Percentiles rank a stretch among this genome's conserved stretches.
Evolutionary conservation across 2,888 invertebrate species (phyloP).

Genomic region (Anoplius nigerrimus): DNA sequence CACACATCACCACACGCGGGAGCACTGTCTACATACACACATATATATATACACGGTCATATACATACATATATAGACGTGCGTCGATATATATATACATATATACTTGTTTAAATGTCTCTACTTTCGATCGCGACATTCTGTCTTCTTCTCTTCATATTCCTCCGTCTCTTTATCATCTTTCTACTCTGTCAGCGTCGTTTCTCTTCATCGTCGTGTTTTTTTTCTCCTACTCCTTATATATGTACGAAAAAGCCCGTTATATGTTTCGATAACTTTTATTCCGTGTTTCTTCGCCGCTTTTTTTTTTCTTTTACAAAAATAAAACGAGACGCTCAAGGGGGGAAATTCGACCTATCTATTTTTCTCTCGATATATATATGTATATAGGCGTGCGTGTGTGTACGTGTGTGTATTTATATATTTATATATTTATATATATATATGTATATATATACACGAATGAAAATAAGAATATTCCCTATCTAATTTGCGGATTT

Average conservation of each 20-base stretch:
- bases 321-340: constrained; percentile 66
- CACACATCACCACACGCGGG: no score
- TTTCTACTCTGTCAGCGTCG: no score
- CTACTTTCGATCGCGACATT: constrained; percentile 28
- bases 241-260: no score
- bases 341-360: constrained; percentile 70
- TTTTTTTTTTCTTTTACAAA: constrained; percentile 61
- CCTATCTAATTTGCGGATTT: constrained; percentile 69
- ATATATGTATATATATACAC: no score
- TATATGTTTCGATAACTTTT: no score
- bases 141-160: no score
- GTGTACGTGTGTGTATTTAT: no score
- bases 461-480: constrained; percentile 70
- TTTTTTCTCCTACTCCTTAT: no score
- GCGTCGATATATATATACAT: constrained; percentile 69
- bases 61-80: constrained; percentile 45
- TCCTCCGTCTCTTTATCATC: no score
- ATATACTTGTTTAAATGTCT: constrained; percentile 64
- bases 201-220: no score
- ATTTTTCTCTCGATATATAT: constrained; percentile 26
- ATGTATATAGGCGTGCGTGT: no score
- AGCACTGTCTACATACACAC: constrained; percentile 24
- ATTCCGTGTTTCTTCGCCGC: constrained; percentile 37
- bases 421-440: no score
- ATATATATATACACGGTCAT: constrained; percentile 17